Conservation (phyloP, 2,888 invertebrate genomes). For the Pachydiplax longipennis region DNA sequence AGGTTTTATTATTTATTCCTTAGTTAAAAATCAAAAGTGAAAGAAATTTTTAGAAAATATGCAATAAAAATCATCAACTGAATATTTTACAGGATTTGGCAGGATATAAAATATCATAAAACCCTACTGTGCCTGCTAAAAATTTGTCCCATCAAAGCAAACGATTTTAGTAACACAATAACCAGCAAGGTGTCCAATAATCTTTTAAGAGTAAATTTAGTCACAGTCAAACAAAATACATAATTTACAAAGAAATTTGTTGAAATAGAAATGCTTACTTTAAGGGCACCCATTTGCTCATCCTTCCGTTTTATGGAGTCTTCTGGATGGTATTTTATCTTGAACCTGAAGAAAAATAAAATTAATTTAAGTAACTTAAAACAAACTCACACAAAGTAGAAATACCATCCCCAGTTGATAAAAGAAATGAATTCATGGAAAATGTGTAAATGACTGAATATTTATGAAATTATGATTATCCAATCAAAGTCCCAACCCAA, state of each 20-base stretch:
- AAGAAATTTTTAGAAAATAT: neutral
- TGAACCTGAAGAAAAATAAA: conserved; percentile 79
- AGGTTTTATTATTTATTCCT: too few relatives aligned
- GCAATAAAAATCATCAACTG: neutral
- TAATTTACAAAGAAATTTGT: too few relatives aligned
- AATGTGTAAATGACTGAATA: conserved; percentile 27
- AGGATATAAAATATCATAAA: too few relatives aligned
- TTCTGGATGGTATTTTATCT: conserved; percentile 98
- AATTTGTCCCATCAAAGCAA: too few relatives aligned
- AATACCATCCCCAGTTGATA: conserved; percentile 47
- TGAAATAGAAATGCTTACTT: conserved; percentile 64
- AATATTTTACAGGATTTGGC: too few relatives aligned
- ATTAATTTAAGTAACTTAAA: conserved; percentile 51
- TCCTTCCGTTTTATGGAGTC: conserved; percentile 90
- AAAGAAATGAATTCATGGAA: conserved; percentile 43
- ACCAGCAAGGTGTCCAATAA: too few relatives aligned
- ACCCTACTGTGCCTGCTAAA: too few relatives aligned
- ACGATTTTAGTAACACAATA: too few relatives aligned
- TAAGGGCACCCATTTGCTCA: conserved; percentile 81
- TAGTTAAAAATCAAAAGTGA: neutral
- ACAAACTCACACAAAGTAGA: conserved; percentile 47
- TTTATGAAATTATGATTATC: neutral
- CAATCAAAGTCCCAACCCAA: neutral
- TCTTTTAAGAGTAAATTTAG: neutral
- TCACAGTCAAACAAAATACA: neutral